Evolutionary conservation across 2,888 invertebrate species (phyloP), one percentile per base, ranked within the genome.

Genomic region (Sepioteuthis lessoniana): DNA sequence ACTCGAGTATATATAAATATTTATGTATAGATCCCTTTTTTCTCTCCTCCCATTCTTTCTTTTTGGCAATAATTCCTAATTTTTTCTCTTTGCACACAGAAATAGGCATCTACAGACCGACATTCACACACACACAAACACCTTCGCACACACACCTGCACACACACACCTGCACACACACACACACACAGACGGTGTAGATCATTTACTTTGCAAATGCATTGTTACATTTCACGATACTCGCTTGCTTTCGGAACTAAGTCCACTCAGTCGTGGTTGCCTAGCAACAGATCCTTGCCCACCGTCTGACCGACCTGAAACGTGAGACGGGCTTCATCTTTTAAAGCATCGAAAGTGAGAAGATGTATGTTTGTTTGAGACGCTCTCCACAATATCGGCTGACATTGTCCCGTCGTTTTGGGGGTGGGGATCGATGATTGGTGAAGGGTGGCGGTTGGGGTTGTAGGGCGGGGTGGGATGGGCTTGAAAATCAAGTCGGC

Each of bases 311-410:
- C 76, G 16, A 76, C n/a, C 76, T 76, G 76, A 76, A n/a, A 76
- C 76, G n/a, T 76, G 76, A 76, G n/a, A 76, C n/a, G 76, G n/a
- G 76, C 19, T 76, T 76, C 76, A 76, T n/a, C n/a, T 76, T 76
- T 76, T n/a, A 76, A 76, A n/a, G 76, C n/a, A 76, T 76, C 76
- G 16, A 76, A 76, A 76, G 76, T 76, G 76, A 76, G 76, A 76
- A n/a, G n/a, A 35, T 35, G n/a, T 76, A 76, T 76, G n/a, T 76
- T 76, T 76, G 76, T 35, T 76, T n/a, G n/a, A 76, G 76, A 76
- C n/a, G 76, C 76, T 35, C n/a, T 76, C 76, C 76, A 35, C 16
- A 16, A 35, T 76, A n/a, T n/a, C 76, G 76, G 76, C 76, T 76
- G 16, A 16, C 76, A 76, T n/a, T 35, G 76, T 31, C 60, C 60